These are phyloP conservation scores for Caenorhabditis inopinata DNA, from an alignment of 1,140 invertebrate genomes.

Conservation along the genomic window DNA sequence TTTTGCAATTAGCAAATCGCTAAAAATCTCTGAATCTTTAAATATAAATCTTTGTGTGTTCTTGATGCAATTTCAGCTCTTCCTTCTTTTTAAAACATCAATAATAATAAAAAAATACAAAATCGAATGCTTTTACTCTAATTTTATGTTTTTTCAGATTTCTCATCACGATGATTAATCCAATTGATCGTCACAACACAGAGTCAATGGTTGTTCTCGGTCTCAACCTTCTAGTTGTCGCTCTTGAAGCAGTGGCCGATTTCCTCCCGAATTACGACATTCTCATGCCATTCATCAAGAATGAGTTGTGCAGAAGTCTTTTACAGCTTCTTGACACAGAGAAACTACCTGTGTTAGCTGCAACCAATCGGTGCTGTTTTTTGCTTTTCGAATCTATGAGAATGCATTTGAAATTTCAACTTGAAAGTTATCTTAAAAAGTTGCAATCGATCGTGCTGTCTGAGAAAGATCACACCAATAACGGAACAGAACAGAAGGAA, in stretches of 20 bases:
- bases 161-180: constrained; percentile 87
- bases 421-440: constrained; percentile 71
- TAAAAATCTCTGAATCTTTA: no score
- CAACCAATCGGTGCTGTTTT: constrained; percentile 85
- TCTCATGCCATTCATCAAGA: constrained; percentile 80
- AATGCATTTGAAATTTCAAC: constrained; percentile 88
- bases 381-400: constrained; percentile 89
- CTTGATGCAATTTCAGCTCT: no score
- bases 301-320: constrained; percentile 88
- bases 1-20: no score
- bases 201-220: constrained; percentile 91
- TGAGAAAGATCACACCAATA: constrained; percentile 71
- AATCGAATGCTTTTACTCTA: no score
- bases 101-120: no score
- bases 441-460: constrained; percentile 54
- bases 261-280: constrained; percentile 77
- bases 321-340: constrained; percentile 85
- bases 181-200: constrained; percentile 82
- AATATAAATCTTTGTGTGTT: no score
- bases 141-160: constrained; percentile 72
- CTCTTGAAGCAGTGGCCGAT: constrained; percentile 86
- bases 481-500: constrained; percentile 85
- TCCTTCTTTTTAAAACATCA: no score
- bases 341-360: constrained; percentile 82
- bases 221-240: constrained; percentile 83